Evolutionary conservation across 2,888 invertebrate genomes (phyloP), one percentile per base, ranked within the genome.

Genomic region (Cheilosia variabilis): DNA sequence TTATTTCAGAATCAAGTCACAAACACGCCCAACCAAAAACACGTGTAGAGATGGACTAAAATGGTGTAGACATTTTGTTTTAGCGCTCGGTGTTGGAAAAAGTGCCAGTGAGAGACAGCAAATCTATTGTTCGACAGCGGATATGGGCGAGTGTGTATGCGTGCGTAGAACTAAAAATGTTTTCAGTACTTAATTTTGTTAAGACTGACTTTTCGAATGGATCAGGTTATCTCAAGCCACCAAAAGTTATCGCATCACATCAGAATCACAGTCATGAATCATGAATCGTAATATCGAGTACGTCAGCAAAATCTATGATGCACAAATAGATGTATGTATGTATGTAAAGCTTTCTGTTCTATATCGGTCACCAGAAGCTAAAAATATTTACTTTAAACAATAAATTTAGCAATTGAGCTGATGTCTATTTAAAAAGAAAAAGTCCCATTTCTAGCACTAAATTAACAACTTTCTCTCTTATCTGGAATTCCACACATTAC

Each of bases 21-120:
- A 73, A 72, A 69, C 78, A 83, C 83, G 73, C 83, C 83, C 79
- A 63, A 37, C 24, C 68, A 27, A 63, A 83, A 73, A 63, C 73
- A 83, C 83, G 73, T 83, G 83, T 72, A 83, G 72, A 83, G 71
- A 83, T 68, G 57, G 68, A 83, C 83, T 83, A 68, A 37, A 37
- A 78, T 76, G 58, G 81, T 78, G 68, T 73, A 78, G 83, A 83
- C 83, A 83, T 83, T 83, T 68, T 78, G 17, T 19, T 57, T 83
- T 63, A 37, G 41, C 76, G 76, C 50, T 60, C 41, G 65, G 9
- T 57, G 41, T 52, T 60, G 66, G 55, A 57, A 55, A 41, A 41
- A 72, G 9, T 31, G 69, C 10, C 43, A 72, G 27, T 13, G 62
- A 58, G 37, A 72, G 55, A 10, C 31, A 78, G 72, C 45, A 69